phyloP scores from a whole-genome alignment of 2,888 invertebrate genomes.

The Drosophila rubida region DNA sequence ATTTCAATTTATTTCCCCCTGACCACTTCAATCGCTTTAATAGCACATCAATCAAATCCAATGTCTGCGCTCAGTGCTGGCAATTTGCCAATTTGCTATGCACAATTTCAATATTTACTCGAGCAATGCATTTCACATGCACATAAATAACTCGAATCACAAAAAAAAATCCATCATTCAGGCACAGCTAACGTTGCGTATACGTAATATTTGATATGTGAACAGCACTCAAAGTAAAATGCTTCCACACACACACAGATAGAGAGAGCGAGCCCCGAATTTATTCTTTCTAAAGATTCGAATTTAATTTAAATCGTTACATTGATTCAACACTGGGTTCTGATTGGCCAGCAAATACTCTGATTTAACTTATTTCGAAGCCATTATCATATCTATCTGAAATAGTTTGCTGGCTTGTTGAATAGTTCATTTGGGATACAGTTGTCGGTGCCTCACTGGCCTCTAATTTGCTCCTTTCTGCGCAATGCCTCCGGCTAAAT shows the following conservation, averaged over 20 bases:
- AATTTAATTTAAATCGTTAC: conserved; percentile 28
- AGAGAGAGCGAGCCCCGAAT: neutral
- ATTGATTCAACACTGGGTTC: neutral
- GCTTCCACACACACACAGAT: no score
- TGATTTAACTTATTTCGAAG: neutral
- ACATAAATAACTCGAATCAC: conserved; percentile 49
- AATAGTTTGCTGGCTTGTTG: neutral
- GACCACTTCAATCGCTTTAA: conserved; percentile 50
- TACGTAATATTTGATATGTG: conserved; percentile 48
- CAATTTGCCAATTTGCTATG: conserved; percentile 49
- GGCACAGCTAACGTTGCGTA: conserved; percentile 40
- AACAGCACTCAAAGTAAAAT: conserved; percentile 31
- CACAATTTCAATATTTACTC: conserved; percentile 56
- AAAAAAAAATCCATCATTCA: conserved; percentile 24
- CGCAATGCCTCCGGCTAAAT: neutral
- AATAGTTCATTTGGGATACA: neutral
- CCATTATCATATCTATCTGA: neutral
- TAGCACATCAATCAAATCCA: conserved; percentile 61
- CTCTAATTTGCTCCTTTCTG: neutral
- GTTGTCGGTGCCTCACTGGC: neutral
- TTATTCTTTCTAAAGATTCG: neutral
- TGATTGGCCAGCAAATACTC: neutral
- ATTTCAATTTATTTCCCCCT: conserved; percentile 24
- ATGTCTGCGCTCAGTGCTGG: conserved; percentile 3
- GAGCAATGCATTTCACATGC: conserved; percentile 32